phyloP scores from a whole-genome alignment of 1,140 invertebrate genomes.

The Parasteatoda tepidariorum region DNA sequence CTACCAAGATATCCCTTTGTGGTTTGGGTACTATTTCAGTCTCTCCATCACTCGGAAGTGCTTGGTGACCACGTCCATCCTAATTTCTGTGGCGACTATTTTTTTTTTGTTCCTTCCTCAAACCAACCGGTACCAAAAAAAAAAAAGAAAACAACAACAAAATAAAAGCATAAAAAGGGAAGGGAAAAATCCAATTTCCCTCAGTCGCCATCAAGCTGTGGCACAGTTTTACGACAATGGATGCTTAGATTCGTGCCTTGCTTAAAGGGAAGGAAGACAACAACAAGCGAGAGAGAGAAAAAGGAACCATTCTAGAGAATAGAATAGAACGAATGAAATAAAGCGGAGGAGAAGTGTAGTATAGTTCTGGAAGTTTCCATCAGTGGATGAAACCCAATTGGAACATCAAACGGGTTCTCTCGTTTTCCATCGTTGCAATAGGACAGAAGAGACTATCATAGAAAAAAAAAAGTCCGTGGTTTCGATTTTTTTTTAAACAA shows the following conservation, averaged over 20 bases:
- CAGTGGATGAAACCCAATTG: slow-evolving; percentile 49
- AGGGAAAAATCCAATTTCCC: slow-evolving; percentile 41
- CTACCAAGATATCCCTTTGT: not conserved
- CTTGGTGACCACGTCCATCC: slow-evolving; percentile 31
- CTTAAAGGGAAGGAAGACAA: slow-evolving; percentile 23
- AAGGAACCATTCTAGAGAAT: slow-evolving; percentile 25
- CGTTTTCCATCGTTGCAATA: slow-evolving; percentile 4
- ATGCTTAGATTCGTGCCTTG: slow-evolving; percentile 25
- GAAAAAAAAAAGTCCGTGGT: slow-evolving; percentile 10
- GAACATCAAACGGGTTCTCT: slow-evolving; percentile 42
- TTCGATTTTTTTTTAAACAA: not conserved
- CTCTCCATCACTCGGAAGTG: slow-evolving; percentile 20
- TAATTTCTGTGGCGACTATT: slow-evolving; percentile 9
- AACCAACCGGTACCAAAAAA: not conserved
- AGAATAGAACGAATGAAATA: slow-evolving; percentile 25
- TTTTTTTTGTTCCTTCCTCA: not conserved
- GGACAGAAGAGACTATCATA: too few species aligned
- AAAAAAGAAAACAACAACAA: not conserved
- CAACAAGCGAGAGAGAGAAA: slow-evolving; percentile 1
- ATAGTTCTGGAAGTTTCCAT: slow-evolving; percentile 21
- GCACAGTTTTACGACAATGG: slow-evolving; percentile 45
- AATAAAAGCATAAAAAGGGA: not conserved
- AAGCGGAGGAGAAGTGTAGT: slow-evolving; percentile 12
- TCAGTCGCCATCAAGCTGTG: slow-evolving; percentile 35
- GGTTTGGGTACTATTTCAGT: slow-evolving; percentile 36